A percentile compares a stretch with the other conserved stretches of the same genome.
These are phyloP conservation scores for Tineola bisselliella DNA, from an alignment of 2,888 invertebrate genomes.

Conservation along the genomic window DNA sequence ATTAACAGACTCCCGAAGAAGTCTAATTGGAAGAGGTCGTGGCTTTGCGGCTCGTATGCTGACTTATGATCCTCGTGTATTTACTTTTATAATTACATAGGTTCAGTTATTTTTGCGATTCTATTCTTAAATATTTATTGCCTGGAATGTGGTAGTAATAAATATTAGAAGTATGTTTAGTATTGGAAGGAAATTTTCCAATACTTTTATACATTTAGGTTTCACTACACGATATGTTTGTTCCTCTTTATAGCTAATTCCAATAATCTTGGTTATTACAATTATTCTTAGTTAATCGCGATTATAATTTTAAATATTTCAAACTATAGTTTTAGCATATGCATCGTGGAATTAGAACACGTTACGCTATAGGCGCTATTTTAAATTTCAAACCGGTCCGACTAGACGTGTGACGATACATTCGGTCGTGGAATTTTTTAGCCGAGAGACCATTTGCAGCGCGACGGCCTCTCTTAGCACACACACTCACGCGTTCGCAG, in stretches of 20 bases:
- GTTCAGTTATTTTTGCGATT: not conserved
- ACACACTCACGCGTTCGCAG: not conserved
- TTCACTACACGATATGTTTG: too few relatives aligned
- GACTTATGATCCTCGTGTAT: conserved; percentile 12
- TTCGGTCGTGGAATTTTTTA: conserved; percentile 49
- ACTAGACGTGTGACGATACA: conserved; percentile 29
- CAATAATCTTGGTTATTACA: too few relatives aligned
- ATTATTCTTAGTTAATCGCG: not conserved
- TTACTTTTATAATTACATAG: conserved; percentile 2
- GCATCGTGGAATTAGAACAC: conserved; percentile 9
- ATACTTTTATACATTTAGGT: too few relatives aligned
- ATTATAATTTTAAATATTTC: not conserved
- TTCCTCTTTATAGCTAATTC: too few relatives aligned
- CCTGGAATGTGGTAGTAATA: too few relatives aligned
- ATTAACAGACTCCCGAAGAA: conserved; percentile 31
- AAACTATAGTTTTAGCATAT: conserved; percentile 10
- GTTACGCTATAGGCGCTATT: conserved; percentile 20
- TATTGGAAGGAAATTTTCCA: too few relatives aligned
- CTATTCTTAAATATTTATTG: not conserved
- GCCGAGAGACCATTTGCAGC: conserved; percentile 18
- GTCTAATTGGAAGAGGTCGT: conserved; percentile 42
- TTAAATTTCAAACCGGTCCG: conserved; percentile 45
- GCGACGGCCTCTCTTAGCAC: conserved; percentile 9
- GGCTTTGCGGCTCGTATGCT: conserved; percentile 18
- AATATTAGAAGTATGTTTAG: too few relatives aligned